Evolutionary conservation across 2,797 vertebrate species (phyloP).

Genomic region (Sphenopsis melanotis): DNA sequence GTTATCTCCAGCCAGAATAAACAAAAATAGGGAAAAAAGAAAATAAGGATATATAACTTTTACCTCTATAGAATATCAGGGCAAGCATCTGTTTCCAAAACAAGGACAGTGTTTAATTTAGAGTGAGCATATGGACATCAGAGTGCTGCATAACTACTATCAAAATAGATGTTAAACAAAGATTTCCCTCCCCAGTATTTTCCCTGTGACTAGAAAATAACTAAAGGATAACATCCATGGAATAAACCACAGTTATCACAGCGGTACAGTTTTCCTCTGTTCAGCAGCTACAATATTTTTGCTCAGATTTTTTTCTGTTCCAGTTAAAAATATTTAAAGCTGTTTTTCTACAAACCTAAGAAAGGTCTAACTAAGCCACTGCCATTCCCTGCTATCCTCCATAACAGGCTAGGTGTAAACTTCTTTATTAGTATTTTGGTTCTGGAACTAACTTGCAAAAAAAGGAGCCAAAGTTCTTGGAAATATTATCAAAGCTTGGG

Average conservation of each 20-base stretch:
- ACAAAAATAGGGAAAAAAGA: constrained; percentile 12
- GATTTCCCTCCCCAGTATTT: constrained; percentile 12
- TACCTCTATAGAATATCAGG: neutral
- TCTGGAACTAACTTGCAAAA: constrained; percentile 5
- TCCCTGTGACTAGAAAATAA: neutral
- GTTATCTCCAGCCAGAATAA: constrained; percentile 10
- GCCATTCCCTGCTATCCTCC: neutral
- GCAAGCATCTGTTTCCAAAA: constrained; percentile 15
- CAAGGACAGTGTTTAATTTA: neutral
- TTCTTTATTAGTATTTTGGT: neutral
- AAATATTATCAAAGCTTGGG: neutral
- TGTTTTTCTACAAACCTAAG: neutral
- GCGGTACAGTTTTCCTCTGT: neutral
- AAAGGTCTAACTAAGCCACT: neutral
- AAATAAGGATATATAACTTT: neutral
- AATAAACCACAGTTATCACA: neutral
- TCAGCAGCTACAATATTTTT: neutral
- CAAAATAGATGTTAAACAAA: constrained; percentile 25
- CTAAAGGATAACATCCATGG: neutral
- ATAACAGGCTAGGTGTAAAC: neutral
- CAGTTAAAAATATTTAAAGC: neutral
- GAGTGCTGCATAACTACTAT: neutral
- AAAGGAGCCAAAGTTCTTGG: neutral
- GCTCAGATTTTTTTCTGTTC: neutral
- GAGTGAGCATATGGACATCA: neutral